Percentiles rank a stretch among this genome's conserved stretches.
phyloP scores from a whole-genome alignment of 2,888 invertebrate species.

The Noctua fimbriata region DNA sequence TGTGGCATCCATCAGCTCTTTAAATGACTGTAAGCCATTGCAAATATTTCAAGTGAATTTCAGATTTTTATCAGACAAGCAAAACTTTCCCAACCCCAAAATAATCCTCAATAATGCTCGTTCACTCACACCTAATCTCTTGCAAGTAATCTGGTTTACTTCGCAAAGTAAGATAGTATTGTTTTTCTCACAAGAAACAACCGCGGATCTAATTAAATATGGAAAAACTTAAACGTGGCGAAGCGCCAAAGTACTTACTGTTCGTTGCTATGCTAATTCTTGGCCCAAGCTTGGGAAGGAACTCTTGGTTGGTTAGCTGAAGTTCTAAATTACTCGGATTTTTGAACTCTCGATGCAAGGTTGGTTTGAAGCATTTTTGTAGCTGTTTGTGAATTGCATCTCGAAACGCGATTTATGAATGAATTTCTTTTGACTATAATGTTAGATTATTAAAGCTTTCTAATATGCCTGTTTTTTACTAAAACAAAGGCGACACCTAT shows the following conservation, averaged over 20 bases:
- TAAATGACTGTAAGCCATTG: too few species aligned
- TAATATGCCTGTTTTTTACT: not conserved
- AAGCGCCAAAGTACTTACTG: conserved; percentile 57
- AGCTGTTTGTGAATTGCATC: not conserved
- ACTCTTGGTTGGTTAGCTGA: conserved; percentile 5
- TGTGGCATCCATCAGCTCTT: not conserved
- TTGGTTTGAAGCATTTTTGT: not conserved
- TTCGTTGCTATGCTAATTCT: conserved; percentile 58
- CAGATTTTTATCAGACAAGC: not conserved
- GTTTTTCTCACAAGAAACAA: conserved; percentile 43
- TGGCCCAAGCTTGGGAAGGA: conserved; percentile 17
- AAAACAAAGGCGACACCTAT: not conserved
- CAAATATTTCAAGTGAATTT: not conserved
- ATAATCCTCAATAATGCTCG: not conserved
- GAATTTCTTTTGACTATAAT: not conserved
- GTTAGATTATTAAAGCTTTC: not conserved
- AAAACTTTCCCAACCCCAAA: not conserved
- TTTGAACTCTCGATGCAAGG: not conserved
- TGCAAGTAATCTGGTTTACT: conserved; percentile 5
- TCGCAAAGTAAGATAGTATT: conserved; percentile 32
- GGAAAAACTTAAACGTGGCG: conserved; percentile 54
- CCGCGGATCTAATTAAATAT: conserved; percentile 58
- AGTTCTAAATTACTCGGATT: conserved; percentile 7
- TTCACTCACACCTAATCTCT: not conserved
- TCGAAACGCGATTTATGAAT: not conserved